Base-by-base conservation (phyloP, 2,888 invertebrate species). In the Orthosia cruda region DNA sequence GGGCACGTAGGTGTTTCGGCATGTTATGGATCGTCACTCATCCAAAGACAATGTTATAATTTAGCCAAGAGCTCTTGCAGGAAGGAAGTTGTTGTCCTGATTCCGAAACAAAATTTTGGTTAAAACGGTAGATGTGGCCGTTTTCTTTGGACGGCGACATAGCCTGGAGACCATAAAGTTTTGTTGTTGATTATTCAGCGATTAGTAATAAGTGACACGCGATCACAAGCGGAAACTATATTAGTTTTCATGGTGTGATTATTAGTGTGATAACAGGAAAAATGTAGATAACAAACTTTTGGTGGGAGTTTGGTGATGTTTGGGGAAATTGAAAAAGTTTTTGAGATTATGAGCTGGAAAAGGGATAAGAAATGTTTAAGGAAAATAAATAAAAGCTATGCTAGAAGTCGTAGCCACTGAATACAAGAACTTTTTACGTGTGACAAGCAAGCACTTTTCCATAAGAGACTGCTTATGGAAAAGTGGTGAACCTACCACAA, bases 181-280 rank as follows among this genome's bases (percentile, higher is more conserved):
- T 84, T 87, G 89, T 91, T 86, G 86, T 86, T 85, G 81, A 87
- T 74, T 86, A 89, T 87, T 77, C 84, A 69, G 73, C 87, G 74
- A 79, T 73, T 77, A 85, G 82, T 77, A 82, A 85, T 77, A 81
- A 57, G 55, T 75, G 85, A 81, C 88, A 87, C 77, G 88, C 88
- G 62, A 87, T 86, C 77, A 66, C 61, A 52, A 76, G 54, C 77
- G 71, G 70, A 65, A 71, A 73, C 62, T 62, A 66, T 72, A 77
- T 66, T 66, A 64, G 61, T 76, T 74, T 77, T 71, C 45, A 55
- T 81, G 58, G 68, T 49, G 59, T 61, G 67, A 59, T 80, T 70
- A 71, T 75, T 79, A 57, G n/a, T 69, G 32, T 55, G 74, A 73
- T 81, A 69, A 61, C 52, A 50, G 26, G 59, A 32, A 83, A 74